Base-by-base conservation (phyloP, 2,113 vertebrate species). In the Chionodraco myersi region DNA sequence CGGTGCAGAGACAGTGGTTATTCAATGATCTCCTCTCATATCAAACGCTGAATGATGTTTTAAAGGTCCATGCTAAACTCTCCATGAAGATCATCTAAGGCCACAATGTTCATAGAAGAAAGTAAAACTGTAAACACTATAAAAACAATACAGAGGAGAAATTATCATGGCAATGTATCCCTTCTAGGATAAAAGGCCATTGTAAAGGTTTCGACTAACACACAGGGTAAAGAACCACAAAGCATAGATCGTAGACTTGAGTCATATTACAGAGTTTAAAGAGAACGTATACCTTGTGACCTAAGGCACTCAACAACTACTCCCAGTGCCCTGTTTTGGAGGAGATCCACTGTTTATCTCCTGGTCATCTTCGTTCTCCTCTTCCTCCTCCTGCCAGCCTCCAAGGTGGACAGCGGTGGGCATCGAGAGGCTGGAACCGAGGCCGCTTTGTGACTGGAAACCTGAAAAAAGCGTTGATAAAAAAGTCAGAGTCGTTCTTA, bases 261-360 rank as follows among this genome's bases (percentile, higher is more conserved):
- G 26, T 61, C 36, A 18, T 48, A 5, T 45, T 16, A 51, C 44
- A 70, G 14, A 53, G 49, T 59, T 61, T 21, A 44, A 68, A 74
- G 44, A 61, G 66, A 73, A 48, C 36, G 30, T 82, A 83, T 91
- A 91, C 86, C 84, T 85, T 78, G 81, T 86, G 71, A 84, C 66
- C 77, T 86, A 94, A 95, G 95, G 94, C 94, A 95, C 94, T 94
- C 89, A 95, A 80, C 87, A 90, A 87, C 90, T 90, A 87, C 86
- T 83, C 59, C 86, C 82, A 21, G 87, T 79, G 85, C 77, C 90
- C 66, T 88, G 89, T 66, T 88, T 91, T 58, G 84, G 64, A 79
- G 91, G 75, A n/a, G 92, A 90, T 49, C 79, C 88, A 76, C 80
- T 93, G 75, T 91, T 92, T 44, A 94, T 86, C 83, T 94, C 90